Evolutionary conservation across 2,797 vertebrate genomes (phyloP), one percentile per base, ranked within the genome.

Genomic region (Phataginus tricuspis): DNA sequence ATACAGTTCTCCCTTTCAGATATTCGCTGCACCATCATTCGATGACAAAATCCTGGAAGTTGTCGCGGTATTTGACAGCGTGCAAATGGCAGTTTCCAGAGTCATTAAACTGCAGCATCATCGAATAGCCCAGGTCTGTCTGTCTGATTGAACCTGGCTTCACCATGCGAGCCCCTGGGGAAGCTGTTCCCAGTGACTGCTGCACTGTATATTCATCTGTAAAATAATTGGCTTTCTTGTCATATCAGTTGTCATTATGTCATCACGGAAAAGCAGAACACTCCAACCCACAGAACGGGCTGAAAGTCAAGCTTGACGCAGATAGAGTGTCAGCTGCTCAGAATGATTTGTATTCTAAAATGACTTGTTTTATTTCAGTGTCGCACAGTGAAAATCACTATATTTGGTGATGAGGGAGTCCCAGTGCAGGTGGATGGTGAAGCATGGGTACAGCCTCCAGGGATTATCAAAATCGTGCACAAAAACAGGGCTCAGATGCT

Each of bases 21-120:
- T 99, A 98, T 99, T 99, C 98, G 99, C 99, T 45, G 99, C 99
- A 0, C 99, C 99, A 0, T 99, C 99, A 0, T 99, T 99, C 5
- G 99, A 99, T 93, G 99, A 99, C 98, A 99, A 99, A 98, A 99
- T 99, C 98, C 98, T 99, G 95, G 99, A 99, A 94, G 99, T 99
- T 0, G 99, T 99, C 55, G 99, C 99, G 0, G 99, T 99, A 34
- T 99, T 99, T 97, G 99, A 99, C 37, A 99, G 99, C 95, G 99
- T 99, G 99, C 99, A 99, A 98, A 99, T 99, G 99, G 99, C 99
- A 0, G 99, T 99, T 69, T 99, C 99, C 69, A 99, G 99, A 95
- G 99, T 99, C 97, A 99, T 99, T 98, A 99, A 99, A 83, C 98
- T 99, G 57, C 99, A 99, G 64, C 99, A 99, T 97, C 99, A 99